phyloP scores from a whole-genome alignment of 2,797 vertebrate genomes.

The Mionectes olivaceus region DNA sequence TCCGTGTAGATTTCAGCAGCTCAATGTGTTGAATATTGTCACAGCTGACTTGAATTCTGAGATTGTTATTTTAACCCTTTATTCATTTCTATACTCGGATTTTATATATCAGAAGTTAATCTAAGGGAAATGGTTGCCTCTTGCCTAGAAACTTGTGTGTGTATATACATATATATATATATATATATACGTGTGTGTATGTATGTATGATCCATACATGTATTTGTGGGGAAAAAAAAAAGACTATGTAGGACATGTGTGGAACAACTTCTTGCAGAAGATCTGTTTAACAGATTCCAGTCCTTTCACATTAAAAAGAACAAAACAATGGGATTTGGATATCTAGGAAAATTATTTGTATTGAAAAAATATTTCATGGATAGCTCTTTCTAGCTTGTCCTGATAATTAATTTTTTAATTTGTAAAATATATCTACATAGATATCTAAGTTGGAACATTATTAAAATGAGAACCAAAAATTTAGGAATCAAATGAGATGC shows the following conservation, averaged over 20 bases:
- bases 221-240: not conserved
- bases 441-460: not conserved
- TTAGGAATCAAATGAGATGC: not conserved
- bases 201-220: not conserved
- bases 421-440: not conserved
- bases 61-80: constrained; percentile 65
- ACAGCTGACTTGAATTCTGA: constrained; percentile 62
- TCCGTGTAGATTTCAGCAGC: constrained; percentile 45
- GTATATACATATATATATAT: not conserved
- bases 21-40: constrained; percentile 44
- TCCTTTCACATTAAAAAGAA: not conserved
- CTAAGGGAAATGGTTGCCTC: not conserved
- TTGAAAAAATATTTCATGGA: not conserved
- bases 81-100: not conserved
- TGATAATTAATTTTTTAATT: not conserved
- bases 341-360: not conserved
- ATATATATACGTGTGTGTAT: not conserved
- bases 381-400: not conserved
- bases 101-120: not conserved
- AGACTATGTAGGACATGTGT: not conserved
- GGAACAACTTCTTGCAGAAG: not conserved
- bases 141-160: not conserved
- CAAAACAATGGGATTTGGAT: not conserved
- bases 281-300: not conserved
- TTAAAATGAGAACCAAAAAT: constrained; percentile 30